Percentiles rank a stretch among this genome's conserved stretches.
Evolutionary conservation across 1,140 invertebrate genomes (phyloP).

Genomic region (Drosophila tristis): DNA sequence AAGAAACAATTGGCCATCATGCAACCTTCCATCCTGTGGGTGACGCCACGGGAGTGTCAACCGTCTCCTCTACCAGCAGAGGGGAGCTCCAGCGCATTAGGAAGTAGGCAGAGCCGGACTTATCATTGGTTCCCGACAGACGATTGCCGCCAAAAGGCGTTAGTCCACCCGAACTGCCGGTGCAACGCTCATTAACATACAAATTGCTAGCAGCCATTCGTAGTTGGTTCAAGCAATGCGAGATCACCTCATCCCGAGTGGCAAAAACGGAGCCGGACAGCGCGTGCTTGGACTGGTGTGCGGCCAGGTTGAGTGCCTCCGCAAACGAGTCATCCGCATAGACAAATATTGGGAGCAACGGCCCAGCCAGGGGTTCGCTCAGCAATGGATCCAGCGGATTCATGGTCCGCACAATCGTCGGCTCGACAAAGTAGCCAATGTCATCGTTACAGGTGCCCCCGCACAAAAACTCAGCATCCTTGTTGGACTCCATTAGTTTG

Average conservation of each 20-base stretch:
- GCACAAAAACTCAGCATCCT: slow-evolving; percentile 91
- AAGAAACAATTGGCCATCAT: too few species aligned
- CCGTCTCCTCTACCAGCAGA: slow-evolving; percentile 52
- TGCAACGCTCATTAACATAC: slow-evolving; percentile 99
- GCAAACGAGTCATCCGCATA: slow-evolving; percentile 91
- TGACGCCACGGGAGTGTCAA: neutral
- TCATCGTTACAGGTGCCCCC: slow-evolving; percentile 95
- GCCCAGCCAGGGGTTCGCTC: slow-evolving; percentile 98
- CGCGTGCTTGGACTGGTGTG: slow-evolving; percentile 93
- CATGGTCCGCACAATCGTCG: slow-evolving; percentile 94
- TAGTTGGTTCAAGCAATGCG: slow-evolving; percentile 89
- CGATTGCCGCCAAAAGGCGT: slow-evolving; percentile 98
- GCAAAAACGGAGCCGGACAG: slow-evolving; percentile 97
- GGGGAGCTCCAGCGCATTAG: slow-evolving; percentile 95
- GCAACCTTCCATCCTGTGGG: too few species aligned
- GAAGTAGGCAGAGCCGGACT: slow-evolving; percentile 98
- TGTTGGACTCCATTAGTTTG: slow-evolving; percentile 95
- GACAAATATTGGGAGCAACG: slow-evolving; percentile 95
- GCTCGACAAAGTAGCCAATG: slow-evolving; percentile 96
- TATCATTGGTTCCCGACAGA: slow-evolving; percentile 99
- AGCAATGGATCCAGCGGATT: slow-evolving; percentile 95
- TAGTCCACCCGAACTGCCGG: slow-evolving; percentile 97
- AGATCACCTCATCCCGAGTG: slow-evolving; percentile 91
- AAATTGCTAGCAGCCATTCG: slow-evolving; percentile 97
- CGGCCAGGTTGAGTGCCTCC: slow-evolving; percentile 83